Percentiles rank a stretch among this genome's conserved stretches.
These are phyloP conservation scores for Ammodytes dubius DNA, from an alignment of 2,113 vertebrate species.

Conservation along the genomic window DNA sequence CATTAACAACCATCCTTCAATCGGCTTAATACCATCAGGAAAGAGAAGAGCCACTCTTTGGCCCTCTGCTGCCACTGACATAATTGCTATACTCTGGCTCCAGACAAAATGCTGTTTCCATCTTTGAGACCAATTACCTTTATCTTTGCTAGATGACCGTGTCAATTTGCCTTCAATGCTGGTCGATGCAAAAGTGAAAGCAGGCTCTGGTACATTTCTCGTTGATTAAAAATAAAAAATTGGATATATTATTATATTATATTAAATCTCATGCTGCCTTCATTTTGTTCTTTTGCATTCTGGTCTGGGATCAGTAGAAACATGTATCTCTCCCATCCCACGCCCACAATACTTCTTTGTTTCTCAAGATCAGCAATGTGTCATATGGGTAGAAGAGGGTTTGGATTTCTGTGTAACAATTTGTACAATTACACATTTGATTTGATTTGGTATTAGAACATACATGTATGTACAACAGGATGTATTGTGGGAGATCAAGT, in stretches of 20 bases:
- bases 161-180: conserved; percentile 56
- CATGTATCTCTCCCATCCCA: neutral
- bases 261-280: conserved; percentile 6
- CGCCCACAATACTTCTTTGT: neutral
- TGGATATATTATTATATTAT: conserved; percentile 29
- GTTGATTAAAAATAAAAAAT: conserved; percentile 25
- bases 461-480: too few relatives aligned
- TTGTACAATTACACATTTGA: neutral
- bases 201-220: conserved; percentile 2
- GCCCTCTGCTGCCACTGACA: conserved; percentile 40
- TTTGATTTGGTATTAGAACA: neutral
- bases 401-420: neutral
- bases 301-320: neutral
- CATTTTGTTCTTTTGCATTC: neutral
- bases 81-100: conserved; percentile 68
- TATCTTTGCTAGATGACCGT: conserved; percentile 63
- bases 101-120: conserved; percentile 65
- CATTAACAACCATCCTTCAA: conserved; percentile 73
- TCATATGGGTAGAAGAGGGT: neutral
- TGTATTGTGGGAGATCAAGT: too few relatives aligned
- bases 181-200: conserved; percentile 15
- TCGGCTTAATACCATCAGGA: conserved; percentile 70
- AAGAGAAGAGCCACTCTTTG: conserved; percentile 53
- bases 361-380: neutral
- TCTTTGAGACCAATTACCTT: conserved; percentile 67